These are phyloP conservation scores for Drymonia ruficornis DNA, from an alignment of 2,888 invertebrate species.

Conservation along the genomic window DNA sequence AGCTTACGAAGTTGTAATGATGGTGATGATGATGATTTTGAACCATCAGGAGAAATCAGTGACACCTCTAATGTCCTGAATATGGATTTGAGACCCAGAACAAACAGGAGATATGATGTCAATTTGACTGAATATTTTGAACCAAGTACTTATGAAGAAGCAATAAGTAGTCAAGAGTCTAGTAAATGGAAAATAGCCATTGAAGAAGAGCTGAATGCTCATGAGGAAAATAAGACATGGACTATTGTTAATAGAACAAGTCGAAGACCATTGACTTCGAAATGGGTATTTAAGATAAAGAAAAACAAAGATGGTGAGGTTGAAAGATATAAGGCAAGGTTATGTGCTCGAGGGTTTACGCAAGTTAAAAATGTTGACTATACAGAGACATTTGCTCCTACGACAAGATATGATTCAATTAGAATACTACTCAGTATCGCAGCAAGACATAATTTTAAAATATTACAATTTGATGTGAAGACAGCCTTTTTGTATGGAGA, in stretches of 20 bases:
- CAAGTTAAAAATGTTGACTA: constrained; percentile 7
- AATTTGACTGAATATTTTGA: constrained; percentile 29
- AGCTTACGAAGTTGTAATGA: constrained; percentile 23
- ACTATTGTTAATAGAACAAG: constrained; percentile 15
- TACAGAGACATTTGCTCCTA: constrained; percentile 34
- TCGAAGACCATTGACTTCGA: constrained; percentile 29
- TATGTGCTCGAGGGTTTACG: constrained; percentile 12
- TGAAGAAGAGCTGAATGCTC: constrained; percentile 28
- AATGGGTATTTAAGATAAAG: constrained; percentile 38
- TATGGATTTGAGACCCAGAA: constrained; percentile 31
- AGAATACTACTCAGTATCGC: constrained; percentile 3
- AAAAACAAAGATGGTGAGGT: constrained; percentile 18
- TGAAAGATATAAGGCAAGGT: constrained; percentile 11
- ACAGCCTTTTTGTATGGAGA: constrained; percentile 28
- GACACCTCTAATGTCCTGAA: constrained; percentile 6
- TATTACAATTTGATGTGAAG: constrained; percentile 10
- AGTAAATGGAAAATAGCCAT: constrained; percentile 28
- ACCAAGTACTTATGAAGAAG: constrained; percentile 34
- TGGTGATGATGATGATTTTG: constrained; percentile 29
- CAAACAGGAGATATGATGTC: constrained; percentile 26
- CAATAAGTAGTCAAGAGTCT: constrained; percentile 22
- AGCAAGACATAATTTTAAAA: constrained; percentile 7
- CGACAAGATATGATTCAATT: constrained; percentile 13
- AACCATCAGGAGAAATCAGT: constrained; percentile 25
- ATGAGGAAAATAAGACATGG: constrained; percentile 35